Evolutionary conservation across 1,140 invertebrate genomes (phyloP).

Genomic region (Ooceraea biroi): DNA sequence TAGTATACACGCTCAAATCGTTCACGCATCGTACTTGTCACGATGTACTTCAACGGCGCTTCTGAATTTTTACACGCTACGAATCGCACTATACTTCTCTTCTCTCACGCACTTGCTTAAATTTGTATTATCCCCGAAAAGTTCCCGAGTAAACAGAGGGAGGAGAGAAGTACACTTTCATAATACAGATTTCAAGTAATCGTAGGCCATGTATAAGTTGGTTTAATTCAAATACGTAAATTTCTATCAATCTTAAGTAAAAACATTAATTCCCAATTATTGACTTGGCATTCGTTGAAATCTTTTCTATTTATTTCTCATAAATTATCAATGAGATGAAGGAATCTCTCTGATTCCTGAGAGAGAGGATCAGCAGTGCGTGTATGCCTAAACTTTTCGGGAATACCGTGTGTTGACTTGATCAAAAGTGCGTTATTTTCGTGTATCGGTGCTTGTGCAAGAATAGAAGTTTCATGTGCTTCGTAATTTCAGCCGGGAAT

Average conservation of each 20-base stretch:
- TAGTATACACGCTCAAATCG: constrained; percentile 54
- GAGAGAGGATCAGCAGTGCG: neutral
- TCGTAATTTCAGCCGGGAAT: constrained; percentile 77
- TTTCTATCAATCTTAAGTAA: neutral
- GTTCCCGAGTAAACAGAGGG: neutral
- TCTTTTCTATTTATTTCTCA: neutral
- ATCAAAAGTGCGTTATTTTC: constrained; percentile 23
- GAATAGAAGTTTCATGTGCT: constrained; percentile 46
- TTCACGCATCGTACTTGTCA: constrained; percentile 24
- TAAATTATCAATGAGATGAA: no score
- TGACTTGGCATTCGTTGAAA: neutral
- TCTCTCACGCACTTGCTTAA: constrained; percentile 26
- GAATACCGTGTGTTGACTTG: constrained; percentile 11
- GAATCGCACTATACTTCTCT: constrained; percentile 30
- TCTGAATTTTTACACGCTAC: constrained; percentile 42
- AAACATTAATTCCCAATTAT: neutral
- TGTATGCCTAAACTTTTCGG: constrained; percentile 10
- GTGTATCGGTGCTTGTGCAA: neutral
- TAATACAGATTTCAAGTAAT: neutral
- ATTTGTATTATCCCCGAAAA: constrained; percentile 33
- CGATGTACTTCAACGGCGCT: constrained; percentile 19
- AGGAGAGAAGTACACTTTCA: neutral
- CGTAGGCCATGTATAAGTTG: neutral
- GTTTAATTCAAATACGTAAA: neutral
- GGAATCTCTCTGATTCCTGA: no score